A percentile compares a stretch with the other conserved stretches of the same genome.
Conservation (phyloP, 2,113 vertebrate species). For the Charadrius vociferus region DNA sequence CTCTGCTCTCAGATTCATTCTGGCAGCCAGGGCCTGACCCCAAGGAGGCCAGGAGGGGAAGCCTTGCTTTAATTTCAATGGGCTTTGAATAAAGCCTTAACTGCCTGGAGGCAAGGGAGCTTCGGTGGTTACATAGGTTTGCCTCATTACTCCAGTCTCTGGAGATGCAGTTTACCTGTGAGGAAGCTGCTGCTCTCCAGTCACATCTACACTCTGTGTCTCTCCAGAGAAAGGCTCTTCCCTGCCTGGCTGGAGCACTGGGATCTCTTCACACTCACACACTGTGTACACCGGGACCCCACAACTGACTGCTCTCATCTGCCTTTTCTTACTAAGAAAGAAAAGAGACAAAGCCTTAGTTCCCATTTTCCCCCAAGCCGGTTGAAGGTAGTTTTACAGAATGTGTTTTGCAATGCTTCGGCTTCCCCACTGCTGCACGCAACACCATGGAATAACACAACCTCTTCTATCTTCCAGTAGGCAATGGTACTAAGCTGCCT, state of each 20-base stretch:
- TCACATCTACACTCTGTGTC: not conserved
- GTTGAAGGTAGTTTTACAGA: not conserved
- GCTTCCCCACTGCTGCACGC: not conserved
- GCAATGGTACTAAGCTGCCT: constrained; percentile 74
- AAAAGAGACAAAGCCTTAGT: not conserved
- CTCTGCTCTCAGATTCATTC: not conserved
- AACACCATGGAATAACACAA: not conserved
- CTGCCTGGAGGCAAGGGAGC: not conserved
- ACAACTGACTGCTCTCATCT: not conserved
- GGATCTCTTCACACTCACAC: not conserved
- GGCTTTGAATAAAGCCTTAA: not conserved
- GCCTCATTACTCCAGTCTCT: not conserved
- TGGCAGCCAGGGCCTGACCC: not conserved
- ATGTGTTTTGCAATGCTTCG: not conserved
- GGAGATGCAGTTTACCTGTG: not conserved
- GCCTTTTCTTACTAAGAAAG: not conserved
- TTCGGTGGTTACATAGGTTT: not conserved
- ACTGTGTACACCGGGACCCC: not conserved
- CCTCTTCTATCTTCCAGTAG: constrained; percentile 77
- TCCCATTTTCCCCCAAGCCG: not conserved
- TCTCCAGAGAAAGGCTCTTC: not conserved
- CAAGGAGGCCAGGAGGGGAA: not conserved
- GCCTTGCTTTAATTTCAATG: not conserved
- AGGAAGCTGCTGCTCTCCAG: not conserved
- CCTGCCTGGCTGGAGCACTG: not conserved